Base-by-base conservation (phyloP, 2,797 vertebrate species). In the Forpus xanthops region DNA sequence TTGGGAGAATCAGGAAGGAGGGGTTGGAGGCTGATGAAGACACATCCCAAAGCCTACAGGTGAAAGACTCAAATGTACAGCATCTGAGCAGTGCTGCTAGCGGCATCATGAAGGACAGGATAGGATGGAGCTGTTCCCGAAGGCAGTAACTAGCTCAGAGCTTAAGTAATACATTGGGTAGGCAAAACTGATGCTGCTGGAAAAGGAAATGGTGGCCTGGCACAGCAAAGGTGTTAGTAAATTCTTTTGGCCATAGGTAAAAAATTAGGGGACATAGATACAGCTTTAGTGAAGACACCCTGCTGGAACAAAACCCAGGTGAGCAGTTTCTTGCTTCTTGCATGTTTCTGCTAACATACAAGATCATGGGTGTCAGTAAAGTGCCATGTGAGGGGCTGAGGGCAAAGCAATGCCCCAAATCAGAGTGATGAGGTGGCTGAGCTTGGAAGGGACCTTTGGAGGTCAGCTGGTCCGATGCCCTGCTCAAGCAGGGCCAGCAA, bases 171-270 rank as follows among this genome's bases (percentile, higher is more conserved):
- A 41, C 41, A 62, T 8, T 9, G 25, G 9, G 24, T 17, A 78
- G 86, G 68, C 47, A 86, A 95, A 75, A 76, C 21, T 14, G 9
- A 56, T 15, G 24, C 85, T 83, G 42, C 84, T 89, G 85, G 75
- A 90, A 93, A 82, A 92, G 30, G 58, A 93, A 96, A 85, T 15
- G 25, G 30, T 72, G 47, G 80, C 66, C 80, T 90, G 91, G 78
- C 72, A 55, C 52, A 83, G 33, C 31, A 21, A 65, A 90, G 50
- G 24, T 64, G 68, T 92, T 88, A 95, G 62, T 50, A 89, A 94
- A 95, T 97, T 94, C 65, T 90, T 96, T 60, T 71, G 39, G 76
- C 33, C 8, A 10, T 66, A 93, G 78, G 61, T 93, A 91, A 95
- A 77, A 77, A 70, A 71, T 74, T 77, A 82, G 77, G 55, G 74